Base-by-base conservation (phyloP, 2,888 invertebrate species). In the Chrysolina americana region DNA sequence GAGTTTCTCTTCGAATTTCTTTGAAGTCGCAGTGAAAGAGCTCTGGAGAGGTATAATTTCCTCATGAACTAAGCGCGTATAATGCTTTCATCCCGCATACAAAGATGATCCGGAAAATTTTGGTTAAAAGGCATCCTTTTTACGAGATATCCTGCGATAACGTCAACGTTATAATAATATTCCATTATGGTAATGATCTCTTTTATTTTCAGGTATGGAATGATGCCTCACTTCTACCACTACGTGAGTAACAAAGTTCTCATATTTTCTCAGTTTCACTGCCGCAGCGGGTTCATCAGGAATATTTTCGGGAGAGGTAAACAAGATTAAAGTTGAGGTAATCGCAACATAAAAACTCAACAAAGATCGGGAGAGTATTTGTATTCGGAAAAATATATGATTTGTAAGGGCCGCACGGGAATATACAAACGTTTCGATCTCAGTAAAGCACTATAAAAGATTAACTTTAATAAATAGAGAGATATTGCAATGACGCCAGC, bases 81-180 rank as follows among this genome's bases (percentile, higher is more conserved):
- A 28, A 59, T 59, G 28, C 59, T 36, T 17, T n/a, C 5, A 36
- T 53, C 36, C 19, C n/a, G 36, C 59, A 36, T n/a, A 59, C 59
- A 59, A 59, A 59, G n/a, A 28, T 59, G 59, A 59, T 59, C 17
- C 59, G 17, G 59, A 59, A 59, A 59, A 59, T 59, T 59, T 59
- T 8, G 59, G 59, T n/a, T 59, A 9, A 59, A 36, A 59, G 36
- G 28, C 59, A 59, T 59, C 59, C 59, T 59, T 59, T 59, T 36
- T 59, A 59, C 36, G 59, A 59, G 28, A 28, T 28, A 36, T 36
- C 36, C 36, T 36, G 59, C 6, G 36, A 36, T 15, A 36, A 36
- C 59, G 15, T 36, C 59, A 11, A 59, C 59, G 59, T 23, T n/a
- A 28, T 59, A 59, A 59, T 59, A 59, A 59, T 59, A 36, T 28